Base-by-base conservation (phyloP, 2,113 vertebrate species). In the Nansenia antarctica region DNA sequence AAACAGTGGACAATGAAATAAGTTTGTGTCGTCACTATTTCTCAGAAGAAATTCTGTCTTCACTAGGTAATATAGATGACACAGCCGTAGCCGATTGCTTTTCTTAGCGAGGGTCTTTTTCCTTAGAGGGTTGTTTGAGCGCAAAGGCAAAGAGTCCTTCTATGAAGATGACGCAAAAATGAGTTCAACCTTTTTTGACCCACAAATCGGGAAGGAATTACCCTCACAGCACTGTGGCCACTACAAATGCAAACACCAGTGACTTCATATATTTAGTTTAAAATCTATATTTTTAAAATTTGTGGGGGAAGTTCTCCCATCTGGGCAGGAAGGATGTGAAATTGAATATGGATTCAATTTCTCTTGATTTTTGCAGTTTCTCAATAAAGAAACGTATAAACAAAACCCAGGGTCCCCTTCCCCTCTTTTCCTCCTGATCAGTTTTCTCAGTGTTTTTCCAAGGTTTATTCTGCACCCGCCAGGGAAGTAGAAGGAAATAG, bases 261-360 rank as follows among this genome's bases (percentile, higher is more conserved):
- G 77, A 87, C 83, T 86, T 88, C 79, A 81, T 85, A 74, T 81
- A 68, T 87, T 83, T 84, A 78, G 78, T 73, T n/a, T n/a, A n/a
- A n/a, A n/a, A n/a, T n/a, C n/a, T n/a, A n/a, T n/a, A n/a, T n/a
- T n/a, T n/a, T n/a, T 77, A 86, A 67, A 39, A 9, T 73, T 80
- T 69, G 49, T 45, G 73, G 82, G 83, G 74, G 82, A 86, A 85
- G 76, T 70, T 79, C 69, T n/a, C 73, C 76, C 79, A 57, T 78
- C 74, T 80, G 76, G 71, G 45, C 65, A 78, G 82, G 77, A 86
- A 85, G 85, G 69, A 83, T 68, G 71, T 87, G 85, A 90, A 89
- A 88, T 55, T 72, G 58, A 82, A 86, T 85, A 88, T 76, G 86
- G 68, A 81, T 81, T 78, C 53, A 14, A 76, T 87, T 81, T 85